A percentile compares a stretch with the other conserved stretches of the same genome.
Evolutionary conservation across 2,113 vertebrate genomes (phyloP).

Genomic region (Diphyllodes magnificus): DNA sequence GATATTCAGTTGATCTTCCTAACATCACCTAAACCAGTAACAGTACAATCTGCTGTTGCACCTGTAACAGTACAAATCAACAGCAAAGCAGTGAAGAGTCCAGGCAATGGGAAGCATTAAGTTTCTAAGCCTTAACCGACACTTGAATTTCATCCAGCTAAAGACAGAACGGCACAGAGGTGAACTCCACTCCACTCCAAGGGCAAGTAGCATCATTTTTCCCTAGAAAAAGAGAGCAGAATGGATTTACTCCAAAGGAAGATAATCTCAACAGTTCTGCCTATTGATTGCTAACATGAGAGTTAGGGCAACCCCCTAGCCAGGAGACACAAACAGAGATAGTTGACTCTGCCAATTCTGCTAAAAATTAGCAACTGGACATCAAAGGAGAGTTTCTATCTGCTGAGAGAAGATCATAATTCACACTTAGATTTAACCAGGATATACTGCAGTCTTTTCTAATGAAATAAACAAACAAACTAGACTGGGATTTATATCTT

Average conservation of each 20-base stretch:
- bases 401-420: neutral
- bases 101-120: neutral
- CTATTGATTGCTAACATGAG: neutral
- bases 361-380: neutral
- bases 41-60: too few relatives aligned
- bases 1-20: neutral
- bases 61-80: neutral
- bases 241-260: neutral
- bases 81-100: neutral
- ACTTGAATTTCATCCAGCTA: neutral
- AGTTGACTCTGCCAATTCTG: neutral
- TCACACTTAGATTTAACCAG: neutral
- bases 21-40: neutral
- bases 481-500: neutral
- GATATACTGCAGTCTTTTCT: neutral
- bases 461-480: neutral
- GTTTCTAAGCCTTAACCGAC: neutral
- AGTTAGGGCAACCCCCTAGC: neutral
- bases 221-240: neutral
- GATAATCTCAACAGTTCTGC: neutral
- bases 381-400: neutral
- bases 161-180: neutral
- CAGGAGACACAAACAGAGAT: neutral
- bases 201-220: neutral
- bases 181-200: neutral